phyloP scores from a whole-genome alignment of 2,113 vertebrate genomes.

The Urocolius indicus region DNA sequence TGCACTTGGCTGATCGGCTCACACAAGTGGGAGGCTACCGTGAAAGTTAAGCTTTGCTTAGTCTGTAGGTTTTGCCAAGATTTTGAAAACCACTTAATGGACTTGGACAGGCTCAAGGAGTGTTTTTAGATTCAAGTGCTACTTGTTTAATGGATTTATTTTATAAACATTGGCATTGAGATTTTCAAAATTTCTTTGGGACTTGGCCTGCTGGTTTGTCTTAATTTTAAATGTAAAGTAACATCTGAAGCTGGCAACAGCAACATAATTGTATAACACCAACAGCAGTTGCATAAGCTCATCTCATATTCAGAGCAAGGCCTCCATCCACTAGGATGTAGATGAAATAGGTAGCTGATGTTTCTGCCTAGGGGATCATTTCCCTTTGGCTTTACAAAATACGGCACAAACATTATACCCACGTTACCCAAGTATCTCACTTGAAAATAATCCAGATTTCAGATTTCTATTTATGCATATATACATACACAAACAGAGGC shows the following conservation, averaged over 20 bases:
- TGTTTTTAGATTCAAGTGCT: constrained; percentile 45
- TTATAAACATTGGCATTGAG: constrained; percentile 22
- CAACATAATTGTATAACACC: not conserved
- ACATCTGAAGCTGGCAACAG: constrained; percentile 14
- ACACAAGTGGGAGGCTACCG: not conserved
- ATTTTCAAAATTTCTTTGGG: constrained; percentile 32
- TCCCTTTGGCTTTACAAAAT: not conserved
- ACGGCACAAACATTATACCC: not conserved
- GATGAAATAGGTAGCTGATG: not conserved
- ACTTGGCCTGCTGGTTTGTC: constrained; percentile 8
- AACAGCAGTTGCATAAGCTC: not conserved
- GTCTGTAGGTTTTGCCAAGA: constrained; percentile 31
- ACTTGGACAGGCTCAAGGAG: not conserved
- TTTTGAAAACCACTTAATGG: constrained; percentile 54
- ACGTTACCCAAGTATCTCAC: not conserved
- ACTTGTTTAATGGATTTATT: constrained; percentile 50
- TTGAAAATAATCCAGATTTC: not conserved
- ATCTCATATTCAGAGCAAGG: not conserved
- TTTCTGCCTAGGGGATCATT: not conserved
- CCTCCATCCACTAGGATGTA: not conserved
- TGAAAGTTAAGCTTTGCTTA: constrained; percentile 24
- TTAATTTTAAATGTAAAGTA: constrained; percentile 42
- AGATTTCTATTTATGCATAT: not conserved
- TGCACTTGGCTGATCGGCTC: not conserved
- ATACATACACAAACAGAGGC: not conserved